Base-by-base conservation (phyloP, 2,888 invertebrate genomes). In the Desoria tigrina region DNA sequence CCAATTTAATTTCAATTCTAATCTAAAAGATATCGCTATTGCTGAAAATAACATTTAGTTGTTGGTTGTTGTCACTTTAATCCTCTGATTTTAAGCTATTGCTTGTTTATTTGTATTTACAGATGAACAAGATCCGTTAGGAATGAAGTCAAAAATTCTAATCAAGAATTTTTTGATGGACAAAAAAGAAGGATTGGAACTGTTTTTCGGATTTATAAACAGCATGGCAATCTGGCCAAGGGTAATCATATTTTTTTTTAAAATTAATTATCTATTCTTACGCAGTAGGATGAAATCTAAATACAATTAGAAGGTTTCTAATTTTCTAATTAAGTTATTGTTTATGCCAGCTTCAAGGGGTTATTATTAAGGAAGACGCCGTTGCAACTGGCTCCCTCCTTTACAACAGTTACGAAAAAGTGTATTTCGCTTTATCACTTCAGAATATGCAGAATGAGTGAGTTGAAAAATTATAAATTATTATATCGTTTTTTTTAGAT, bases 91-190 rank as follows among this genome's bases (percentile, higher is more conserved):
- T 54, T 7, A 14, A 26, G 18, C 11, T 9, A 54, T 54, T 9
- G 23, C 16, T 23, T 51, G 23, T 26, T 23, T 23, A 21, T 6
- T 55, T 45, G 11, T 27, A 42, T 56, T 27, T 37, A 2, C 45
- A 68, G 65, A 27, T 23, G 68, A 68, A 39, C 64, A 68, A 51
- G 75, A 75, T 45, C 68, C 66, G 16, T 27, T 73, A 16, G 74
- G 72, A 55, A 42, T 74, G 42, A 71, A 71, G 49, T 75, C 74
- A n/a, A 74, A 76, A 56, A 74, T 74, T 82, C 91, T 94, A 80
- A 87, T 94, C 66, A 81, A 87, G 1, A 89, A 90, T 70, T 95
- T 96, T 79, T 82, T 97, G 61, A 87, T 88, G 73, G 94, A 94
- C 79, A 96, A 96, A 81, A 88, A 88, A 78, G 86, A 88, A 77